phyloP scores from a whole-genome alignment of 2,888 invertebrate species.

The Thera obeliscata region DNA sequence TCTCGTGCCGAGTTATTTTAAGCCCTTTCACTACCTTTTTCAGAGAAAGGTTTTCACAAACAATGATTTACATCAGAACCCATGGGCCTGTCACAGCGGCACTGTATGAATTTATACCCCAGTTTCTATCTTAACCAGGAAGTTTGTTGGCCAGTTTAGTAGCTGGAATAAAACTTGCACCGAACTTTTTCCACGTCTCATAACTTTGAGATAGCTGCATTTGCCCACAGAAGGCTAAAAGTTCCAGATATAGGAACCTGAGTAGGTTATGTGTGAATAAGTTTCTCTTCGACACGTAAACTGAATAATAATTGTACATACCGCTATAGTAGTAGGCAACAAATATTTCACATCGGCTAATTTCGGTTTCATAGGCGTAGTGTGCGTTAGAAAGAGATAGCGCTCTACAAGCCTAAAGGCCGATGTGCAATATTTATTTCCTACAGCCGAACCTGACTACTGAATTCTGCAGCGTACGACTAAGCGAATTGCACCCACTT shows the following conservation, averaged over 20 bases:
- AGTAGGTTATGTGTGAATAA: too few species aligned
- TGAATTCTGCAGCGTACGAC: too few species aligned
- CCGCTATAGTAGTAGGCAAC: too few species aligned
- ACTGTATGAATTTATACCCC: slow-evolving; percentile 4
- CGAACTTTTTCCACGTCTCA: slow-evolving; percentile 24
- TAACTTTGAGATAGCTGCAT: slow-evolving; percentile 27
- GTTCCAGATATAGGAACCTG: background rate
- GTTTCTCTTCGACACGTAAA: too few species aligned
- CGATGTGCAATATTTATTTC: too few species aligned
- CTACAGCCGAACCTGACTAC: too few species aligned
- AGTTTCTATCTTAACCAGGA: slow-evolving; percentile 5
- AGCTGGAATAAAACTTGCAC: slow-evolving; percentile 15
- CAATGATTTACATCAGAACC: slow-evolving; percentile 15
- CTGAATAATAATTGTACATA: too few species aligned
- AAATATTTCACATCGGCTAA: too few species aligned
- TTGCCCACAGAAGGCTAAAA: background rate
- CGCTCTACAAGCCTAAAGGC: too few species aligned
- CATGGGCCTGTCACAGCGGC: background rate
- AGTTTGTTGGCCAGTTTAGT: background rate
- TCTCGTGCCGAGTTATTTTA: slow-evolving; percentile 10
- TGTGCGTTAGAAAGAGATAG: too few species aligned
- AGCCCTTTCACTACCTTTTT: slow-evolving; percentile 14
- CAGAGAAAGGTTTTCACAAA: slow-evolving; percentile 13
- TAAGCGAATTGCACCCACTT: too few species aligned
- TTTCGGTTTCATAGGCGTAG: too few species aligned